Evolutionary conservation across 35 echinoderm and acorn worm genomes (phyloP).

Genomic region (Apostichopus californicus): DNA sequence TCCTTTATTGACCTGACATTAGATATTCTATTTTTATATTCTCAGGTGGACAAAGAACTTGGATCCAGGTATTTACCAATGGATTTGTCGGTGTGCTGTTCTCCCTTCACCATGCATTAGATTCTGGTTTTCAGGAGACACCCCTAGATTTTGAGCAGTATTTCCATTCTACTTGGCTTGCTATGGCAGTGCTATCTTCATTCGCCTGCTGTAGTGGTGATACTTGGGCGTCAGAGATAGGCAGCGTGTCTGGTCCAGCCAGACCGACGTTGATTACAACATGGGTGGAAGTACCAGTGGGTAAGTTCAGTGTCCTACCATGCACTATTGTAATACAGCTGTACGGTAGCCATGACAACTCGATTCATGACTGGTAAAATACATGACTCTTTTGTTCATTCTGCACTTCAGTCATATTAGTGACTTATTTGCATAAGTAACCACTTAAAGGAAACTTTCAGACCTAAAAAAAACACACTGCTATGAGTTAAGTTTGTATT

Average conservation of each 20-base stretch:
- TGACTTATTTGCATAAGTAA: too few relatives aligned
- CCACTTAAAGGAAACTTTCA: too few relatives aligned
- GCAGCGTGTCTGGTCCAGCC: conserved; percentile 69
- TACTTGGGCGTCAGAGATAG: conserved; percentile 93
- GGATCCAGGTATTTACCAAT: conserved; percentile 88
- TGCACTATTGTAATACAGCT: too few relatives aligned
- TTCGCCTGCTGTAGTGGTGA: conserved; percentile 89
- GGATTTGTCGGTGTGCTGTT: conserved; percentile 74
- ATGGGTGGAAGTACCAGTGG: conserved; percentile 76
- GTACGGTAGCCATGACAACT: too few relatives aligned
- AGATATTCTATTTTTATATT: neutral
- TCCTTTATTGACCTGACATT: neutral
- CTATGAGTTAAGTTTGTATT: too few relatives aligned
- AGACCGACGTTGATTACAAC: conserved; percentile 74
- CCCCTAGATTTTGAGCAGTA: conserved; percentile 69
- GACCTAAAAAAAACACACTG: too few relatives aligned
- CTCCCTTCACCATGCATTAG: conserved; percentile 66
- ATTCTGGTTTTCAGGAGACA: conserved; percentile 70
- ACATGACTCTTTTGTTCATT: too few relatives aligned
- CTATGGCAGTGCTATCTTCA: conserved; percentile 69
- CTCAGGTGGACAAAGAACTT: conserved; percentile 88
- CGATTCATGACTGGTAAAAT: too few relatives aligned
- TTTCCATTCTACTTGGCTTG: conserved; percentile 77
- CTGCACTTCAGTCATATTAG: too few relatives aligned
- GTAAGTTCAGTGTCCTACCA: conserved; percentile 38